Evolutionary conservation across 2,888 invertebrate species (phyloP), one percentile per base, ranked within the genome.

Genomic region (Formica aserva): DNA sequence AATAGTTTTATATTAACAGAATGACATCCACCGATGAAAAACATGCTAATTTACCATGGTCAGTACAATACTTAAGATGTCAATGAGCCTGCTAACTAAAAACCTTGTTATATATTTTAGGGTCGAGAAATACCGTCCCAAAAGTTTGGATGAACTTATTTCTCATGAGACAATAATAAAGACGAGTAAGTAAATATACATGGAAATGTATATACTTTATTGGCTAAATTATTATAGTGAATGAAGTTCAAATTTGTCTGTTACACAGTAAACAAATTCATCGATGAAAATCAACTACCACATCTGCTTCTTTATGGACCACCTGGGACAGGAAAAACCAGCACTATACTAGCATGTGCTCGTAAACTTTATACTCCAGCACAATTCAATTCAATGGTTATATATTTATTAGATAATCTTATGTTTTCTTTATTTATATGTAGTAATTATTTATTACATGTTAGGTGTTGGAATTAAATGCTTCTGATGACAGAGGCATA

Each of bases 91-190:
- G 13, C 55, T 29, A n/a, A 69, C n/a, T 15, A 11, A 66, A 26
- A 62, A 81, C 78, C 83, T 74, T 32, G 81, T 85, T 62, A 63
- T 82, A 29, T 84, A 29, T 84, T 89, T 45, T 94, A 98, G 99
- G 99, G 99, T 99, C 38, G 99, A 99, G 95, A 99, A 99, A 95
- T 99, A 99, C 95, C 97, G 99, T 32, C 99, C 99, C 8, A 97
- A 96, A 67, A 97, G 97, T 84, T 95, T 99, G 87, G 97, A 98
- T 92, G 99, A 99, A 93, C 96, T 99, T 63, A 98, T 99, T 85
- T 99, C 99, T 0, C 99, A 99, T 93, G 98, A 98, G 95, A 99
- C 99, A 95, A 99, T 99, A 82, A 97, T 99, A 83, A 97, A 97
- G 92, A 99, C 99, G 92, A 98, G 99, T 99, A 96, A 96, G 97